Evolutionary conservation across 2,113 vertebrate species (phyloP), one percentile per base, ranked within the genome.

Genomic region (Furnarius figulus): DNA sequence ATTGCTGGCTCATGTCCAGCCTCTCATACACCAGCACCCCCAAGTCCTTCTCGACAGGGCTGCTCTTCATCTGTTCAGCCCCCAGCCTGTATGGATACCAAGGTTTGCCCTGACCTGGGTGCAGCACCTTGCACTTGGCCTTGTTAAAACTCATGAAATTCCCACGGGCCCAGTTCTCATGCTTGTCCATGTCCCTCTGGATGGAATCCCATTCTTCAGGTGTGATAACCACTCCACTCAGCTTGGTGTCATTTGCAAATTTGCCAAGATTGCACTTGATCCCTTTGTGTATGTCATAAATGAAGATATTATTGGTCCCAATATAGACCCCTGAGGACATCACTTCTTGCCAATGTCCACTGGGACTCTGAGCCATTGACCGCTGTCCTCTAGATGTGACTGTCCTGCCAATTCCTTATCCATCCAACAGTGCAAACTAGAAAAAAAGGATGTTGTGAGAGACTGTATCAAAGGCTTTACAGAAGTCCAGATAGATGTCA

Each of bases 31-130:
- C 12, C 44, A 74, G 18, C 10, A 58, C 1, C 6, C 11, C 9
- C 17, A 37, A 44, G 4, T 19, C 5, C 11, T 42, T 42, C 27
- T 37, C 0, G 0, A 1, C 25, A 37, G 35, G 27, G 22, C 4
- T 28, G 14, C 5, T 44, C 12, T 73, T 2, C 1, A 24, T 33
- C 18, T 81, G 14, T 16, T 59, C 52, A 24, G 16, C 3, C 14
- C 7, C 4, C 50, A 88, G 20, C 5, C 18, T 58, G 18, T 13
- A 16, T 16, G 72, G n/a, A 61, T 25, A 28, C 24, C 35, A 8
- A 4, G 27, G 8, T 3, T 35, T 73, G 9, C 25, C 35, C 14
- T 27, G 14, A 42, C 9, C 12, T 12, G 35, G 4, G 18, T 50
- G 10, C 11, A 56, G 11, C 8, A 10, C 6, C 14, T 40, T 16